Base-by-base conservation (phyloP, 1,140 invertebrate genomes). In the Hycleus phaleratus region DNA sequence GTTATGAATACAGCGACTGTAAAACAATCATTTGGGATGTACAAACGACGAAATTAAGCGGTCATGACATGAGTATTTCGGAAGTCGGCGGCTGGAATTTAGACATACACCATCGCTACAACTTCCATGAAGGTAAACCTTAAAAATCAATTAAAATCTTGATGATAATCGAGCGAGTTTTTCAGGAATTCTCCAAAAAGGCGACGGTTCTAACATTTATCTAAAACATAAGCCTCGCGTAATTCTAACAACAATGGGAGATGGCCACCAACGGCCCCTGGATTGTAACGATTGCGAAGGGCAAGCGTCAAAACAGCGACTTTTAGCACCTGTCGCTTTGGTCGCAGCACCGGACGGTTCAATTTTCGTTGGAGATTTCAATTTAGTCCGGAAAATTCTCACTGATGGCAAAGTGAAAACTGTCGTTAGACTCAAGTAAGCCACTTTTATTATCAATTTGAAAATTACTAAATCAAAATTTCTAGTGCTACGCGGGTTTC, bases 31-130 rank as follows among this genome's bases (percentile, higher is more conserved):
- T 97, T 64, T 97, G 94, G 94, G 93, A 95, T 71, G 88, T 92
- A 2, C 91, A 96, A 71, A 95, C 91, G 3, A 95, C 93, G 0
- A 95, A 95, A 70, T 73, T 97, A 38, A 93, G 91, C 66, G 95
- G 95, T 3, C 92, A 95, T 69, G 94, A 97, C 71, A 93, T 97
- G 86, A 91, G 90, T 49, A 96, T 97, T 38, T 95, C 93, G 0
- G 92, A 95, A 72, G 87, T 97, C 18, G 94, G 94, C 2, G 93
- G 92, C 5, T 98, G 95, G 95, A 97, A 97, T 75, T 74, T 98
- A 50, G 93, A 97, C 70, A 94, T 97, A 63, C 95, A 98, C 77
- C 95, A 98, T 69, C 81, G 93, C 62, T 97, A 97, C 74, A 97
- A 98, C 71, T 95, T 96, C 82, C 93, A 96, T 71, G 94, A 97